Evolutionary conservation across 2,113 vertebrate species (phyloP).

Genomic region (Lophius piscatorius): DNA sequence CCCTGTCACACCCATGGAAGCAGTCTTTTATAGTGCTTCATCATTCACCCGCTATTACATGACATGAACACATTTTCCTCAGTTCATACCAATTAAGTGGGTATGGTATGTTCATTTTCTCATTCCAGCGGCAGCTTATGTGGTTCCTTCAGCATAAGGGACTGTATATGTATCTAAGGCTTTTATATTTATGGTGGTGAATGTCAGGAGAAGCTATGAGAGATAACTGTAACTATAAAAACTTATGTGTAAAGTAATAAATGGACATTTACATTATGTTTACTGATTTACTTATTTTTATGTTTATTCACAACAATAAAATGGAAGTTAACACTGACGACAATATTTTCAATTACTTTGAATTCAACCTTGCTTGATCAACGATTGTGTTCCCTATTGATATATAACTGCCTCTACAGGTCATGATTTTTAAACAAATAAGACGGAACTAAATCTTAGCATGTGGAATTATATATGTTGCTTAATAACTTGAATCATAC

Average conservation of each 20-base stretch:
- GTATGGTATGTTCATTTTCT: constrained; percentile 5
- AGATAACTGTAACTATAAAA: constrained; percentile 24
- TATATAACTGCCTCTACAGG: neutral
- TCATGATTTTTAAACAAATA: neutral
- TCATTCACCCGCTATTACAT: neutral
- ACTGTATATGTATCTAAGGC: constrained; percentile 57
- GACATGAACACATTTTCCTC: neutral
- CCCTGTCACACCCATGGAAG: neutral
- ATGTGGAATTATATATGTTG: neutral
- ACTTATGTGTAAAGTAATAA: constrained; percentile 23
- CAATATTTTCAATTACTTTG: neutral
- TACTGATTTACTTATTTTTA: constrained; percentile 1
- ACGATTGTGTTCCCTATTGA: no score
- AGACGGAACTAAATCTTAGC: no score
- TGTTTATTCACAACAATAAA: constrained; percentile 18
- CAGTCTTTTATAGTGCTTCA: neutral
- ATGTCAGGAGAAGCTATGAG: constrained; percentile 17
- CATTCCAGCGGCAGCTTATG: constrained; percentile 57
- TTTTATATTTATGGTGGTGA: constrained; percentile 56
- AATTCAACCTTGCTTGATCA: neutral
- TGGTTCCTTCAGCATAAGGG: constrained; percentile 33
- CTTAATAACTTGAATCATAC: neutral
- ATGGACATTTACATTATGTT: neutral
- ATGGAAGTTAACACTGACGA: constrained; percentile 1
- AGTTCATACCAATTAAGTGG: neutral